Evolutionary conservation across 2,888 invertebrate genomes (phyloP), one percentile per base, ranked within the genome.

Genomic region (Alloscopus bannaensis): DNA sequence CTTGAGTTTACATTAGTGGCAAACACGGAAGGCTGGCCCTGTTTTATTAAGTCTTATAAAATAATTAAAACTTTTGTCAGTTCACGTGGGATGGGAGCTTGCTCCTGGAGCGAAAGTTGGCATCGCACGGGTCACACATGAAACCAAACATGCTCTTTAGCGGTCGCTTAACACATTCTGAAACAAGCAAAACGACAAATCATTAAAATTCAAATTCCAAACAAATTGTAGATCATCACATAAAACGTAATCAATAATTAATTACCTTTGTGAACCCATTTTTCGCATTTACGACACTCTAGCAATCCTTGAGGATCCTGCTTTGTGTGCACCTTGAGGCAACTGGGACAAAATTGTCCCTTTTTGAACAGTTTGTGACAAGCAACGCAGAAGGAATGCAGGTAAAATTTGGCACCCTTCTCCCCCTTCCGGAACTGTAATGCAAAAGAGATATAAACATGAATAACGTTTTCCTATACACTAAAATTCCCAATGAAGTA

Each of bases 291-390:
- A 87, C 89, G 88, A 87, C 90, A 90, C 87, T 89, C 89, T 85
- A 89, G 87, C 86, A 90, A 88, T 86, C 88, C 88, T 86, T 87
- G 87, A 85, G 92, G n/a, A 13, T 6, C 11, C n/a, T 80, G 16
- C 57, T 86, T 84, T n/a, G 79, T 31, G 62, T 84, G 92, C 89
- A 92, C 92, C 89, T 92, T 91, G 88, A 91, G 91, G 90, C 92
- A 93, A 88, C 91, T 90, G 87, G 92, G 92, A 90, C 92, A 93
- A 91, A 91, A 92, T 89, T 92, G 92, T 89, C 92, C 92, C 90
- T 92, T 92, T 89, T 92, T 91, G 90, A 92, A 92, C 88, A 92
- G 91, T 90, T 92, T 92, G 72, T 83, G 82, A 50, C 93, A 93
- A 40, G 92, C 91, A 86, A 91, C 91, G 89, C 94, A 94, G 31